Conservation (phyloP, 2,113 vertebrate genomes). For the Scophthalmus maximus region DNA sequence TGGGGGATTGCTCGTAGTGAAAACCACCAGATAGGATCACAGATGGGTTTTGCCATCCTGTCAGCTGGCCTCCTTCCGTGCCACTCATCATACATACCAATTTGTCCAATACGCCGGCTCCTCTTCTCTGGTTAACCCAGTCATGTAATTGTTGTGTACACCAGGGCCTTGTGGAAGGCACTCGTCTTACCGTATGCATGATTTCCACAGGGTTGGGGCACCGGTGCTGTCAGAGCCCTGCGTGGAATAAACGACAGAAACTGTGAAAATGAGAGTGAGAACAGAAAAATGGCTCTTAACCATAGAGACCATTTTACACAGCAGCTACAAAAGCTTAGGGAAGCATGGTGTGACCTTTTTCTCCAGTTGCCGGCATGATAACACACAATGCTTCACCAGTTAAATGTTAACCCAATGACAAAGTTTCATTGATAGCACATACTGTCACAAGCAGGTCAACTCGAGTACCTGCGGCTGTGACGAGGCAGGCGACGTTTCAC, state of each 20-base stretch:
- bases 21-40: constrained; percentile 64
- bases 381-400: too few relatives aligned
- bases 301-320: neutral
- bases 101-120: constrained; percentile 64
- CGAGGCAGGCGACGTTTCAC: too few relatives aligned
- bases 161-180: constrained; percentile 36
- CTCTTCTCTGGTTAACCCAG: constrained; percentile 62
- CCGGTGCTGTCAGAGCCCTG: neutral
- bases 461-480: too few relatives aligned
- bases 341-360: too few relatives aligned
- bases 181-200: constrained; percentile 27
- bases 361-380: too few relatives aligned
- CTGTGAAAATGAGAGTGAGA: neutral
- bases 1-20: constrained; percentile 42
- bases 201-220: constrained; percentile 22
- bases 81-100: constrained; percentile 60
- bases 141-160: constrained; percentile 69
- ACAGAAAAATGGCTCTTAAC: neutral
- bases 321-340: too few relatives aligned
- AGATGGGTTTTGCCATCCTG: constrained; percentile 70
- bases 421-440: too few relatives aligned
- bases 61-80: constrained; percentile 71
- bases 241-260: neutral
- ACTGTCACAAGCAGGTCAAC: too few relatives aligned
- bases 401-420: too few relatives aligned